A percentile compares a stretch with the other conserved stretches of the same genome.
These are phyloP conservation scores for Gavia stellata DNA, from an alignment of 2,113 vertebrate species.

Conservation along the genomic window DNA sequence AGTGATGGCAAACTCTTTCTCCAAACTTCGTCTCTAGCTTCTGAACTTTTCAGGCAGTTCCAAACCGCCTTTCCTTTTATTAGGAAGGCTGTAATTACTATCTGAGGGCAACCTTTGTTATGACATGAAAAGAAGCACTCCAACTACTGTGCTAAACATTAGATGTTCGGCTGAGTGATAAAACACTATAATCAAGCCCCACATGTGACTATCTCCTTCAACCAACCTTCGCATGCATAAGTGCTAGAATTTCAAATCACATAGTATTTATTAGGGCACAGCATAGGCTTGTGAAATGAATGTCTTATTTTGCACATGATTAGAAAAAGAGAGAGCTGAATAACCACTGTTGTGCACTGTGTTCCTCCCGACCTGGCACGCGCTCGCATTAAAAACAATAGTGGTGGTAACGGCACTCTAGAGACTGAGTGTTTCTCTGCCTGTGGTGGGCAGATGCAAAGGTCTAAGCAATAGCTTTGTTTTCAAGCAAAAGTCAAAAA, in stretches of 20 bases:
- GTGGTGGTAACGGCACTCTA: neutral
- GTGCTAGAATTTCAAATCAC: neutral
- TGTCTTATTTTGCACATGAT: neutral
- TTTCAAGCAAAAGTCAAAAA: neutral
- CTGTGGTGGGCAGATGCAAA: neutral
- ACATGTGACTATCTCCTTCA: constrained; percentile 17
- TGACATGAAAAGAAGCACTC: constrained; percentile 38
- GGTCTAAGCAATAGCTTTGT: neutral
- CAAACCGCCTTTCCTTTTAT: constrained; percentile 19
- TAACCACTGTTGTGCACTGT: neutral
- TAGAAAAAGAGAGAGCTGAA: neutral
- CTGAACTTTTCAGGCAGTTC: constrained; percentile 20
- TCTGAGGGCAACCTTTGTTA: constrained; percentile 50
- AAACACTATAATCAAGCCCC: constrained; percentile 60
- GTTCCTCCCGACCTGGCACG: neutral
- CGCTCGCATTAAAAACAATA: neutral
- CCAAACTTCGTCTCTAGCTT: neutral
- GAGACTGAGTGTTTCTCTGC: neutral
- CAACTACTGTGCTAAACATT: constrained; percentile 21
- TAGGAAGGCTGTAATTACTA: constrained; percentile 51
- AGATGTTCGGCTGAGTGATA: constrained; percentile 7
- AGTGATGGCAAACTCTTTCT: neutral
- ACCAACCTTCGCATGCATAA: neutral
- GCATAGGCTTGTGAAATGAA: neutral
- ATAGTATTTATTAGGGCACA: neutral